Percentiles rank a stretch among this genome's conserved stretches.
Evolutionary conservation across 2,113 vertebrate genomes (phyloP).

Genomic region (Junco hyemalis): DNA sequence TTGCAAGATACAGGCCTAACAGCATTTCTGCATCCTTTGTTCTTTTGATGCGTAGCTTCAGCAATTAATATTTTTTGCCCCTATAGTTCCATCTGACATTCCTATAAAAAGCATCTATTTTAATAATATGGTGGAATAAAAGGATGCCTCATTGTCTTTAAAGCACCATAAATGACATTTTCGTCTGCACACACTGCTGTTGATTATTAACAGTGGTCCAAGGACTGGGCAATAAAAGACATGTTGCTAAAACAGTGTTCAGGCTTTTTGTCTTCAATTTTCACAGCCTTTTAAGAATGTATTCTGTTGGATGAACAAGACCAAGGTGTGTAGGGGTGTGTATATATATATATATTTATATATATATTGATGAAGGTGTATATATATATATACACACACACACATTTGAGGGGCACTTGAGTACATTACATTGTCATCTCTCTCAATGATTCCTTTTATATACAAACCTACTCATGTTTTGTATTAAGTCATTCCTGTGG

Average conservation of each 20-base stretch:
- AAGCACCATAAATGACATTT: not conserved
- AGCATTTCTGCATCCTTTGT: conserved; percentile 47
- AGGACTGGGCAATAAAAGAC: not conserved
- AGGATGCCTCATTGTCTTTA: not conserved
- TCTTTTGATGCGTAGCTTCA: not conserved
- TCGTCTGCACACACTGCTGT: not conserved
- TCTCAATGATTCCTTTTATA: not conserved
- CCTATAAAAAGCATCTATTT: not conserved
- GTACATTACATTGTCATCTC: not conserved
- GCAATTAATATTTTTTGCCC: not conserved
- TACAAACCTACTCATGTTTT: not conserved
- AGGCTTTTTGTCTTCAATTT: not conserved
- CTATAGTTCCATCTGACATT: not conserved
- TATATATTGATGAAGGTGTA: not conserved
- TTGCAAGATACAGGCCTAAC: not conserved
- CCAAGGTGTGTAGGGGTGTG: rapidly evolving
- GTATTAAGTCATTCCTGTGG: not conserved
- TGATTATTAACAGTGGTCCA: not conserved
- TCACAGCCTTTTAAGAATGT: not conserved
- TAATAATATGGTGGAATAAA: not conserved
- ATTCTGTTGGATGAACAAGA: not conserved
- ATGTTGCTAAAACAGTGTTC: not conserved
- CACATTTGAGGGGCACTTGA: not conserved
- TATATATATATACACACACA: too few species aligned
- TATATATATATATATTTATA: not conserved